Evolutionary conservation across 2,888 invertebrate genomes (phyloP).

Genomic region (Caenorhabditis wallacei): DNA sequence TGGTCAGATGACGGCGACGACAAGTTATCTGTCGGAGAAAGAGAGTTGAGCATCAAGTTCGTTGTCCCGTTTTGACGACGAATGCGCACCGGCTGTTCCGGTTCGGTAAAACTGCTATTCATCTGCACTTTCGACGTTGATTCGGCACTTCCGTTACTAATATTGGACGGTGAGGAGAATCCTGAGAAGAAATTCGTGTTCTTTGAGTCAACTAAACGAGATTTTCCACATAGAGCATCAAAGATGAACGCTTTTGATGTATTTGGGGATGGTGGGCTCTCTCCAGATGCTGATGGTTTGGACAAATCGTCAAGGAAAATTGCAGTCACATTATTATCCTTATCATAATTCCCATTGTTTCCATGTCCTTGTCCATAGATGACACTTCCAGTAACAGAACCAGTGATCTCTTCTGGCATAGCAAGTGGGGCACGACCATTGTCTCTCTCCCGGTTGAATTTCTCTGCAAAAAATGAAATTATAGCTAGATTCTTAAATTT

Average conservation of each 20-base stretch:
- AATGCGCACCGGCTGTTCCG: constrained; percentile 46
- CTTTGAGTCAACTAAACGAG: constrained; percentile 36
- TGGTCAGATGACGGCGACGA: constrained; percentile 58
- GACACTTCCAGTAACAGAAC: constrained; percentile 52
- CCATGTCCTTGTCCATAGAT: constrained; percentile 35
- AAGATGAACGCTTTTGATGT: constrained; percentile 68
- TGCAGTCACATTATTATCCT: constrained; percentile 48
- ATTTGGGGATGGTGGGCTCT: constrained; percentile 71
- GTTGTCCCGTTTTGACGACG: constrained; percentile 52
- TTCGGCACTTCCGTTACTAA: constrained; percentile 51
- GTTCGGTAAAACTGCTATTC: constrained; percentile 38
- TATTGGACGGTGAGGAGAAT: constrained; percentile 49
- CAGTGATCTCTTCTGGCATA: constrained; percentile 77
- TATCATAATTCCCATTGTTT: constrained; percentile 31
- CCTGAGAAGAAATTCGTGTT: constrained; percentile 40
- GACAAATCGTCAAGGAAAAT: constrained; percentile 41
- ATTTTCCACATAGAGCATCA: constrained; percentile 53
- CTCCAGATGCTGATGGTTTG: constrained; percentile 15
- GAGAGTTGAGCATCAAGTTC: constrained; percentile 50
- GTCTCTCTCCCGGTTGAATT: constrained; percentile 28
- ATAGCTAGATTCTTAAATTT: no score
- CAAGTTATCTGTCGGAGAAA: constrained; percentile 47
- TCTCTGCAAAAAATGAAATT: no score
- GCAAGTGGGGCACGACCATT: constrained; percentile 76
- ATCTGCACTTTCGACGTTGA: constrained; percentile 57